These are phyloP conservation scores for Germaria angustata DNA, from an alignment of 2,888 invertebrate genomes.

Conservation along the genomic window DNA sequence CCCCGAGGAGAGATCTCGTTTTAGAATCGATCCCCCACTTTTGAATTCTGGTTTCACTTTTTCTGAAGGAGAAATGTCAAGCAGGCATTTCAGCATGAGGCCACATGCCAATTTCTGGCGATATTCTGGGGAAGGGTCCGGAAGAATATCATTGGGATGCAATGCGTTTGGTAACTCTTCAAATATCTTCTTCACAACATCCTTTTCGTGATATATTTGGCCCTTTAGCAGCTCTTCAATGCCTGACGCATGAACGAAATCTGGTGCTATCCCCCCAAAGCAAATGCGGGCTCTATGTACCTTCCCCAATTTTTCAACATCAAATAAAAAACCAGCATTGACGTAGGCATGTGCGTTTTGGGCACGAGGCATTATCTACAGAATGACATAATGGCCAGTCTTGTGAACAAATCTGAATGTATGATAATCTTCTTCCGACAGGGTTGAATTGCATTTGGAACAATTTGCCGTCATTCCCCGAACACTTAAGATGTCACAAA, in stretches of 20 bases:
- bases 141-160: slow-evolving; percentile 83
- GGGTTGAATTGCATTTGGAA: no score
- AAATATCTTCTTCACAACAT: slow-evolving; percentile 82
- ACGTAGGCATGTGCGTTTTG: slow-evolving; percentile 90
- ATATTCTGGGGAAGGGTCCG: slow-evolving; percentile 86
- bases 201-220: slow-evolving; percentile 79
- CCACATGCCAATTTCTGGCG: slow-evolving; percentile 86
- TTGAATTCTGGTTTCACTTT: slow-evolving; percentile 81
- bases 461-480: no score
- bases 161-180: slow-evolving; percentile 84
- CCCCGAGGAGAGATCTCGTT: slow-evolving; percentile 84
- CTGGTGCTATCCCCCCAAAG: slow-evolving; percentile 84
- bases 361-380: slow-evolving; percentile 86
- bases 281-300: slow-evolving; percentile 82
- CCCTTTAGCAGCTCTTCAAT: slow-evolving; percentile 81
- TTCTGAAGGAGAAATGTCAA: slow-evolving; percentile 82
- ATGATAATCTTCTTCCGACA: no score
- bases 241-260: slow-evolving; percentile 81
- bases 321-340: slow-evolving; percentile 86
- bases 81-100: slow-evolving; percentile 88
- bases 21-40: slow-evolving; percentile 83
- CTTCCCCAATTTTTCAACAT: slow-evolving; percentile 80
- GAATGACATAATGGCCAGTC: no score
- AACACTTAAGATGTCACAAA: no score
- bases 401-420: no score